Evolutionary conservation across 2,113 vertebrate genomes (phyloP), one percentile per base, ranked within the genome.

Genomic region (Oreochromis spilurus): DNA sequence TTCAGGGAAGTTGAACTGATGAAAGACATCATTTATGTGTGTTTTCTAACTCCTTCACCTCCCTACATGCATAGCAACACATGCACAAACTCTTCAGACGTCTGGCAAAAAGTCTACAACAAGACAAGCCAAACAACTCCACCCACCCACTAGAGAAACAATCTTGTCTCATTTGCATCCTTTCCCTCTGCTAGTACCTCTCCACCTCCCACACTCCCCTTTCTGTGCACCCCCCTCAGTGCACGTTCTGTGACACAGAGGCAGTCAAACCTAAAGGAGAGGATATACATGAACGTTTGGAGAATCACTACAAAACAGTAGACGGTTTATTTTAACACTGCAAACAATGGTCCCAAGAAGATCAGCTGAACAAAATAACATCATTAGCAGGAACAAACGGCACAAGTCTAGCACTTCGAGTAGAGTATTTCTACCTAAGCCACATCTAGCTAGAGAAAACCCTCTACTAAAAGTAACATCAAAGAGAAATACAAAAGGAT

Each of bases 111-210:
- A 62, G 86, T 52, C 75, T 38, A 81, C 78, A 86, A 87, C 48
- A 84, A 84, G 86, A 93, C 90, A 83, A 88, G 91, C 88, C 84
- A 94, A 95, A 93, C 91, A 90, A 89, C 92, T 93, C 92, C 94
- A 92, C 94, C 95, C 93, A 91, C 82, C 86, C 92, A 91, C 90
- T 91, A 81, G 75, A 92, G 86, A 90, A 92, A 93, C 90, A 93
- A 94, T 91, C 82, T 75, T 2, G 54, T 58, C 88, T 93, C 86
- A 93, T 94, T 93, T 93, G 84, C 91, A 93, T 94, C 91, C 65
- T 85, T 43, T 77, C 79, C 78, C 24, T 80, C 62, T 6, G 31
- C 45, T 57, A 12, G 70, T 65, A 53, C 82, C 81, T 60, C 88
- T 79, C 72, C 83, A 40, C 86, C 86, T 88, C 82, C 85, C 87